These are phyloP conservation scores for Homarus americanus DNA, from an alignment of 1,140 invertebrate species.

Conservation along the genomic window DNA sequence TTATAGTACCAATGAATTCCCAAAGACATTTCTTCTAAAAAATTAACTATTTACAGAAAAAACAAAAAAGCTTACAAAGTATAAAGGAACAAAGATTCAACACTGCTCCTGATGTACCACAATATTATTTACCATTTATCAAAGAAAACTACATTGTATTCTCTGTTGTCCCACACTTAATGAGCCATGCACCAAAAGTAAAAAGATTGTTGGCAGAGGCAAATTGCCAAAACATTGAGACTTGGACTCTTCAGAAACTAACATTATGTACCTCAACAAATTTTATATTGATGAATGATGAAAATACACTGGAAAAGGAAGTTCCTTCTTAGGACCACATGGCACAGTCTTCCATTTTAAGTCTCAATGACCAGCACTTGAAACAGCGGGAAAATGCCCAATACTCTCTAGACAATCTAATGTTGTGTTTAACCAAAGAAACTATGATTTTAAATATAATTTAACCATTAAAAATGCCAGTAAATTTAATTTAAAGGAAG, in stretches of 20 bases:
- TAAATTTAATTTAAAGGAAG: not conserved
- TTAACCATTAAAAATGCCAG: not conserved
- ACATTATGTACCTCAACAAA: too few relatives aligned
- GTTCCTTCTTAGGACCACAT: not conserved
- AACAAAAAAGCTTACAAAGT: not conserved
- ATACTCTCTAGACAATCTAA: not conserved
- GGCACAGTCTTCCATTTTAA: not conserved
- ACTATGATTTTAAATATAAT: not conserved
- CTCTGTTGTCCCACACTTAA: not conserved
- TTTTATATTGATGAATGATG: not conserved
- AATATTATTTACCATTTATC: too few relatives aligned
- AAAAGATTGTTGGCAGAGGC: not conserved
- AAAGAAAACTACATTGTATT: too few relatives aligned
- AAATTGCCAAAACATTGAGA: not conserved
- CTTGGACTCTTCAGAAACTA: too few relatives aligned
- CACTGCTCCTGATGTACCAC: not conserved
- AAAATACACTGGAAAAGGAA: not conserved
- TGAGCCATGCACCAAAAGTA: not conserved
- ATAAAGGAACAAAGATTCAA: slow-evolving; percentile 12
- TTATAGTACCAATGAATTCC: not conserved
- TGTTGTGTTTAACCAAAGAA: not conserved
- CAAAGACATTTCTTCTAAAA: not conserved
- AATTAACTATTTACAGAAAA: not conserved
- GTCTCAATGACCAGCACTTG: not conserved
- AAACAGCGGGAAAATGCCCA: slow-evolving; percentile 17